Conservation (phyloP, 2,888 invertebrate species). For the Epiperipatus broadwayi region DNA sequence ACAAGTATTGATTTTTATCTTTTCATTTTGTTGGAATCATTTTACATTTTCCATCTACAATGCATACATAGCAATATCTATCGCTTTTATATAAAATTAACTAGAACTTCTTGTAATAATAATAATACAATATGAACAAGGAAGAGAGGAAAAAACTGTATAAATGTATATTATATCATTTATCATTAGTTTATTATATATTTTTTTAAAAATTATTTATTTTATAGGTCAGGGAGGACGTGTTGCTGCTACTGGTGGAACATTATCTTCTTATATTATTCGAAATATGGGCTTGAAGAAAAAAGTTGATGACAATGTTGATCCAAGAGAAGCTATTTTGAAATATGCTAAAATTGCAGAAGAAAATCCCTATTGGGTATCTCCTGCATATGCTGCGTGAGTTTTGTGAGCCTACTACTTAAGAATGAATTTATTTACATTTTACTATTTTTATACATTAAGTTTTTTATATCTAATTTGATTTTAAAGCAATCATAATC, state of each 20-base stretch:
- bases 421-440: not conserved
- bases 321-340: slow-evolving; percentile 83
- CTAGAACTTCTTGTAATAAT: no score
- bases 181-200: no score
- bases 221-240: slow-evolving; percentile 53
- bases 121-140: no score
- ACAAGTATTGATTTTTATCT: no score
- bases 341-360: slow-evolving; percentile 85
- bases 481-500: slow-evolving; percentile 5
- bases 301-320: slow-evolving; percentile 65
- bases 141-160: no score
- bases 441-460: slow-evolving; percentile 6
- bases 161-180: no score
- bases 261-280: slow-evolving; percentile 85
- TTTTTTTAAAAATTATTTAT: no score
- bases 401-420: not conserved
- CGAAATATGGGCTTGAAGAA: slow-evolving; percentile 72
- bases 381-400: slow-evolving; percentile 48
- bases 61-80: no score
- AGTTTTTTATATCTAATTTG: not conserved
- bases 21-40: no score
- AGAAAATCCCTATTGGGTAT: slow-evolving; percentile 90
- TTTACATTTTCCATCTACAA: no score
- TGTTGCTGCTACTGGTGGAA: slow-evolving; percentile 82
- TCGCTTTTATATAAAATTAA: no score